Evolutionary conservation across 2,888 invertebrate species (phyloP), one percentile per base, ranked within the genome.

Genomic region (Tachina fera): DNA sequence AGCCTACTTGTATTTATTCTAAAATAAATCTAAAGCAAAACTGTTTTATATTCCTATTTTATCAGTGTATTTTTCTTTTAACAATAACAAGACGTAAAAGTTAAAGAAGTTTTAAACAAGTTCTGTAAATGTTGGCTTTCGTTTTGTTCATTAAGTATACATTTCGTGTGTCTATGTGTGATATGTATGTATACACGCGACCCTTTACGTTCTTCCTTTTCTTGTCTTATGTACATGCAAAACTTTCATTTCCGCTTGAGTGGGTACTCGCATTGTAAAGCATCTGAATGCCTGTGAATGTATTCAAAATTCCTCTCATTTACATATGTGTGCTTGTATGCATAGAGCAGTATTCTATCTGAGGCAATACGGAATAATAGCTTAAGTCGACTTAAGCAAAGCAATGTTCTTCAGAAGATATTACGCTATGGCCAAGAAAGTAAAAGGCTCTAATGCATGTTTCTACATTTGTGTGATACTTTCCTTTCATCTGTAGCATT

Each of bases 241-340:
- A 67, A 72, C 39, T 74, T 65, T 80, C 67, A 70, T 80, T 85
- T 83, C 77, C 80, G 77, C 72, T 67, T 67, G 79, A 79, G 85
- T 83, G 72, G 60, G 39, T 75, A 68, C 39, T 83, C 56, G n/a
- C 72, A 76, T 75, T 75, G 31, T 80, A 39, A 45, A 58, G 31
- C 79, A 70, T 65, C 45, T 72, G 53, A 43, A 75, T 65, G 51
- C 49, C 14, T 72, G 51, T 75, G 10, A 13, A 13, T 51, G 16
- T 39, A 14, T 39, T 41, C 9, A 60, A 22, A 22, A 56, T 43
- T 79, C 11, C 47, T 31, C 16, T 22, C n/a, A 47, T 72, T 31
- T 31, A 45, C 41, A 53, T 51, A 11, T 3, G 60, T n/a, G 16
- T 49, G 49, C 8, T 49, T 49, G n/a, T 49, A 13, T 47, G 14